Conservation (phyloP, 1,140 invertebrate species). For the Eumeta japonica region DNA sequence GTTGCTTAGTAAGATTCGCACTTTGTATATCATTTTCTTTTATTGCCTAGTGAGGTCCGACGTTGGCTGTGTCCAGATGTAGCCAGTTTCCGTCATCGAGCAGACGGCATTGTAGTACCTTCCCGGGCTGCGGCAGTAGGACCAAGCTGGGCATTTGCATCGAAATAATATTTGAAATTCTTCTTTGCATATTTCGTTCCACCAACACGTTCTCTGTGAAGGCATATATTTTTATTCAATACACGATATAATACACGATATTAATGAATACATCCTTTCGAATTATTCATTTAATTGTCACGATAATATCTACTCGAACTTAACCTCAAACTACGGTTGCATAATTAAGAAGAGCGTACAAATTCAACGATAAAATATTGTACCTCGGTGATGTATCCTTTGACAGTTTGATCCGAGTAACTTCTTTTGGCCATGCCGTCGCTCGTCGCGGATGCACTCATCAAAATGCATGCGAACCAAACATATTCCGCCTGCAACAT, state of each 20-base stretch:
- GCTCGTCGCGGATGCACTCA: slow-evolving; percentile 27
- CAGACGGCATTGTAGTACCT: slow-evolving; percentile 88
- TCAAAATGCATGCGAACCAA: slow-evolving; percentile 28
- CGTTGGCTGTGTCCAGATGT: slow-evolving; percentile 80
- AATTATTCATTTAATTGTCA: not conserved
- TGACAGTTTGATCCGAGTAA: slow-evolving; percentile 75
- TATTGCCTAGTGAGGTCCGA: too few relatives aligned
- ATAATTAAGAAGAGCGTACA: too few relatives aligned
- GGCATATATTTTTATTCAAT: slow-evolving; percentile 17
- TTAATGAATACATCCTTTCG: not conserved
- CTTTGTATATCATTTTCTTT: too few relatives aligned
- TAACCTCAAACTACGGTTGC: too few relatives aligned
- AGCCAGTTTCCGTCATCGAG: slow-evolving; percentile 86
- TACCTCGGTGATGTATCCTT: slow-evolving; percentile 79
- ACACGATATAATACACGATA: slow-evolving; percentile 3
- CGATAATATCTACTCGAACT: not conserved
- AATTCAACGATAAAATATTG: too few relatives aligned
- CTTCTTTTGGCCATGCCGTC: slow-evolving; percentile 62
- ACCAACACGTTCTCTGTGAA: slow-evolving; percentile 86
- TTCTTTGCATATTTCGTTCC: slow-evolving; percentile 90
- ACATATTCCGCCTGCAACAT: slow-evolving; percentile 39
- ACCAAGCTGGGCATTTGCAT: slow-evolving; percentile 84
- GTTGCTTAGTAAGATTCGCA: too few relatives aligned
- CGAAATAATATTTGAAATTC: slow-evolving; percentile 84
- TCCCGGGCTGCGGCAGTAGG: slow-evolving; percentile 82